A percentile compares a stretch with the other conserved stretches of the same genome.
phyloP scores from a whole-genome alignment of 2,888 invertebrate genomes.

The Xiphydria camelus region DNA sequence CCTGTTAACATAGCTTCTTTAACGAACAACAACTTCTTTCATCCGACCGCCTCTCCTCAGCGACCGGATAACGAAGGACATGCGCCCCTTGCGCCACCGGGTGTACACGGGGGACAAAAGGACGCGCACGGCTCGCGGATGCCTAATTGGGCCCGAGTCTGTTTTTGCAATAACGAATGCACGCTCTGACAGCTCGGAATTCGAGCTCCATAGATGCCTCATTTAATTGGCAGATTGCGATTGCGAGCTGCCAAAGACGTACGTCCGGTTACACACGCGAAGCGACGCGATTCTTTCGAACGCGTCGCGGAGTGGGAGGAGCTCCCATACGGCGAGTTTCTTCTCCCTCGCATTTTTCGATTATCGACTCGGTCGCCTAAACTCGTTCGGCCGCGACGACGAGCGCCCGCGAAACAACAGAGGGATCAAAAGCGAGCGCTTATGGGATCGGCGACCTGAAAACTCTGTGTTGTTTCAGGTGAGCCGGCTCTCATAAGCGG shows the following conservation, averaged over 20 bases:
- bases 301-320: too few relatives aligned
- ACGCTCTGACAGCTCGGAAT: slow-evolving; percentile 5
- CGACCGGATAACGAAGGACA: too few relatives aligned
- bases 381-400: slow-evolving; percentile 12
- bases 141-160: slow-evolving; percentile 19
- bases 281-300: too few relatives aligned
- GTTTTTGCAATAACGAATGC: slow-evolving; percentile 17
- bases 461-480: slow-evolving; percentile 58
- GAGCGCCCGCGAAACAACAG: slow-evolving; percentile 49
- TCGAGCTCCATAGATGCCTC: slow-evolving; percentile 16
- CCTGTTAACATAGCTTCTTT: too few relatives aligned
- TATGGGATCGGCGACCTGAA: slow-evolving; percentile 57
- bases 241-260: neutral
- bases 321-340: too few relatives aligned
- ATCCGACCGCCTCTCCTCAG: too few relatives aligned
- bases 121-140: neutral
- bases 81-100: too few relatives aligned
- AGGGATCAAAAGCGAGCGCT: slow-evolving; percentile 54
- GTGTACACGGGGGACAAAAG: too few relatives aligned
- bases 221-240: slow-evolving; percentile 20
- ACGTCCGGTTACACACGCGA: too few relatives aligned
- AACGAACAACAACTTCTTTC: too few relatives aligned
- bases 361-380: neutral
- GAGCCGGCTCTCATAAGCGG: slow-evolving; percentile 53
- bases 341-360: too few relatives aligned